Percentiles rank a stretch among this genome's conserved stretches.
Evolutionary conservation across 1,140 invertebrate species (phyloP).

Genomic region (Liolophura sinensis): DNA sequence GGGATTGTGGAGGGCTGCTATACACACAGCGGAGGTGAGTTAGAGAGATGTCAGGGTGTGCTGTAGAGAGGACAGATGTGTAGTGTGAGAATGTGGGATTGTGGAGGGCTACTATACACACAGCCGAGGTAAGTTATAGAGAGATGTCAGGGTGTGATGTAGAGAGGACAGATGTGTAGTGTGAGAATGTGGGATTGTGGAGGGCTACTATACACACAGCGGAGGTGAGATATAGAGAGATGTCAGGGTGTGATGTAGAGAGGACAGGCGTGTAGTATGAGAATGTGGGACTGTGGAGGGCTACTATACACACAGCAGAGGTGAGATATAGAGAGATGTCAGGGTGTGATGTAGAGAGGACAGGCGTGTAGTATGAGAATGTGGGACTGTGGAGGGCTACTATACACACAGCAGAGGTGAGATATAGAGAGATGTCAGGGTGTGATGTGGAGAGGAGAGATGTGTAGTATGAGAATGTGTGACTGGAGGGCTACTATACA

Average conservation of each 20-base stretch:
- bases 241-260: too few species aligned
- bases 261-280: too few species aligned
- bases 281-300: too few species aligned
- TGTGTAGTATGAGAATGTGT: conserved; percentile 85
- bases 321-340: conserved; percentile 75
- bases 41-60: conserved; percentile 66
- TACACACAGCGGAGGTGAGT: too few species aligned
- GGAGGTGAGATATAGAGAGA: too few species aligned
- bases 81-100: too few species aligned
- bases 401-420: conserved; percentile 79
- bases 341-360: conserved; percentile 81
- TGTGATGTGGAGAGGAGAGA: neutral
- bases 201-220: too few species aligned
- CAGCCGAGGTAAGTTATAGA: conserved; percentile 77
- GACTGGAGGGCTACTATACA: conserved; percentile 83
- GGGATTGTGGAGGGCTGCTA: too few species aligned
- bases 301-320: too few species aligned
- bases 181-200: too few species aligned
- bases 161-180: conserved; percentile 80
- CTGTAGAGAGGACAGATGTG: conserved; percentile 79
- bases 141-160: conserved; percentile 80
- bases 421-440: neutral
- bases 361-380: conserved; percentile 86
- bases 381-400: conserved; percentile 82
- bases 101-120: too few species aligned